A percentile compares a stretch with the other conserved stretches of the same genome.
These are phyloP conservation scores for Ephestia elutella DNA, from an alignment of 1,140 invertebrate genomes.

Conservation along the genomic window DNA sequence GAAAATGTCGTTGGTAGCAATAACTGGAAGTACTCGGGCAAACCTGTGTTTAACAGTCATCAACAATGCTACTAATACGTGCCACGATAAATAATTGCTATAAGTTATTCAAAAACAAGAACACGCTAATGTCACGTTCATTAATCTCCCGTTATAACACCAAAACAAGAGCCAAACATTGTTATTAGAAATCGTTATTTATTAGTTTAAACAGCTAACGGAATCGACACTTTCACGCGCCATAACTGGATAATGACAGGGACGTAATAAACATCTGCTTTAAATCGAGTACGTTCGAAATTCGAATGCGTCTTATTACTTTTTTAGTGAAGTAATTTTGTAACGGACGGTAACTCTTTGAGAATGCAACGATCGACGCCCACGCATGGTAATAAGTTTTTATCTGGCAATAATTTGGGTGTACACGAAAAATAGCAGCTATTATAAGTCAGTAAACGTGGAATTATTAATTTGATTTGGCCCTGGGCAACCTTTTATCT, in stretches of 20 bases:
- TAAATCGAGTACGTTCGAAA: slow-evolving; percentile 11
- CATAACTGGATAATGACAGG: slow-evolving; percentile 12
- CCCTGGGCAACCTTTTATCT: slow-evolving; percentile 24
- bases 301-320: slow-evolving; percentile 2
- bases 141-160: neutral
- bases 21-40: slow-evolving; percentile 2
- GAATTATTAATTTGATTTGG: slow-evolving; percentile 38
- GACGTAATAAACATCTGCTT: slow-evolving; percentile 12
- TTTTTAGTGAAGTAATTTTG: slow-evolving; percentile 16
- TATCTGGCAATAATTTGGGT: slow-evolving; percentile 31
- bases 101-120: slow-evolving; percentile 27
- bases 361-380: slow-evolving; percentile 30
- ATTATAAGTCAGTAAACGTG: slow-evolving; percentile 31
- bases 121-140: slow-evolving; percentile 4
- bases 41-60: slow-evolving; percentile 42
- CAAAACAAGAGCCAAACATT: neutral
- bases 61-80: slow-evolving; percentile 32
- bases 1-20: slow-evolving; percentile 21
- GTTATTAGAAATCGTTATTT: neutral
- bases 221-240: slow-evolving; percentile 15
- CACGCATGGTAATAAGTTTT: slow-evolving; percentile 27
- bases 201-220: slow-evolving; percentile 6
- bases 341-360: slow-evolving; percentile 14
- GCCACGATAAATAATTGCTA: slow-evolving; percentile 34
- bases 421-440: slow-evolving; percentile 31